These are phyloP conservation scores for Hucho hucho DNA, from an alignment of 2,113 vertebrate species.

Conservation along the genomic window DNA sequence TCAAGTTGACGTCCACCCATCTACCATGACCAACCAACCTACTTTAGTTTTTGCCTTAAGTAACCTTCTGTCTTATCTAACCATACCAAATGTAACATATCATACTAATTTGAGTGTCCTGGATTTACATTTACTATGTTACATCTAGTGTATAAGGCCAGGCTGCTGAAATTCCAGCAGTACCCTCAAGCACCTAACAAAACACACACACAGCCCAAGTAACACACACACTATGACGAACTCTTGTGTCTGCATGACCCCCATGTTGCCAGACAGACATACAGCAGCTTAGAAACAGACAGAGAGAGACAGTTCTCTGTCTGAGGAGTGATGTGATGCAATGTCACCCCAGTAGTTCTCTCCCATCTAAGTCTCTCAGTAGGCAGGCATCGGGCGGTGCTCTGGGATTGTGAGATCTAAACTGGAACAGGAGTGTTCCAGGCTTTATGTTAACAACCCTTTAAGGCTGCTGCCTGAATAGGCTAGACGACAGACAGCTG, in stretches of 20 bases:
- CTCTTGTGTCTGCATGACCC: background rate
- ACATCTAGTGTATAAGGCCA: too few relatives aligned
- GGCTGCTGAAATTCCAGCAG: background rate
- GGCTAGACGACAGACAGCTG: background rate
- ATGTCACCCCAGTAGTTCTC: background rate
- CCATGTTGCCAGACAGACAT: background rate
- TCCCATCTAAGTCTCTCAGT: background rate
- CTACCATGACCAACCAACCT: too few relatives aligned
- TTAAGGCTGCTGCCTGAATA: background rate
- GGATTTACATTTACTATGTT: too few relatives aligned
- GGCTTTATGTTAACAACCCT: background rate
- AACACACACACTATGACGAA: conserved; percentile 10
- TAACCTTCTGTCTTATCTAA: too few relatives aligned
- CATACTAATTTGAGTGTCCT: too few relatives aligned
- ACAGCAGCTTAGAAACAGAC: background rate
- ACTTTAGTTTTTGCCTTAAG: too few relatives aligned
- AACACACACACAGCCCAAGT: background rate
- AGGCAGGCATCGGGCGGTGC: background rate
- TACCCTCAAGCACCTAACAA: background rate
- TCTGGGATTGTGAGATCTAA: background rate
- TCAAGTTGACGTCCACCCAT: too few relatives aligned
- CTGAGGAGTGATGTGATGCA: background rate
- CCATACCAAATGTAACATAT: too few relatives aligned
- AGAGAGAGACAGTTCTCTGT: background rate
- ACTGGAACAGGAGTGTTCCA: background rate